These are phyloP conservation scores for Cynopterus brachyotis DNA, from an alignment of 2,113 vertebrate genomes.

Conservation along the genomic window DNA sequence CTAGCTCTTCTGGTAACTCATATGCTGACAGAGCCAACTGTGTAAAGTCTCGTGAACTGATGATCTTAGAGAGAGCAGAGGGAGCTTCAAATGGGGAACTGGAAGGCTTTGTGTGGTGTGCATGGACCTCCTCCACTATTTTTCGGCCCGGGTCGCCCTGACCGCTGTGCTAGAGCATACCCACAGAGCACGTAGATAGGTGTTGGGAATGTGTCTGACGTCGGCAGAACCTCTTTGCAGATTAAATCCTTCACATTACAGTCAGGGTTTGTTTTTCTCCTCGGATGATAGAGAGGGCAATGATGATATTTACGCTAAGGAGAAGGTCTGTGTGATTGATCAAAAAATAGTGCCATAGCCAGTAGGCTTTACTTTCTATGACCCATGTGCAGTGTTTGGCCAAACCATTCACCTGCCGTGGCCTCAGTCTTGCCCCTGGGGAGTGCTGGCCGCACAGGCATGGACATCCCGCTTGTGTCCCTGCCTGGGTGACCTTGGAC, in stretches of 20 bases:
- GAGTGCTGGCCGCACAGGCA: background rate
- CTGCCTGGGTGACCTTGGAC: background rate
- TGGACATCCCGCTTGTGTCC: background rate
- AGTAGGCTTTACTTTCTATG: background rate
- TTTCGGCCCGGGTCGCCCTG: background rate
- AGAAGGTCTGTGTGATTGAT: background rate
- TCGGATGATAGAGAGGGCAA: background rate
- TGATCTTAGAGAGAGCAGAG: background rate
- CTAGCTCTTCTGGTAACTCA: background rate
- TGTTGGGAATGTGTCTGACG: background rate
- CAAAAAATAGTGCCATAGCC: background rate
- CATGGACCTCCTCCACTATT: background rate
- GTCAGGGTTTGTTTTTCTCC: background rate
- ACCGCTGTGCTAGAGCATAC: background rate
- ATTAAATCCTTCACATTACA: background rate
- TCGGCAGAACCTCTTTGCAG: background rate
- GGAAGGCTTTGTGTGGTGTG: background rate
- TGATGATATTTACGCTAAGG: background rate
- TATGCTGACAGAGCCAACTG: too few relatives aligned
- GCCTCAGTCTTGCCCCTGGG: background rate
- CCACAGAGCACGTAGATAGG: background rate
- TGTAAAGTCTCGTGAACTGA: background rate
- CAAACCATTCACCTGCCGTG: accelerated
- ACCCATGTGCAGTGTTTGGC: background rate
- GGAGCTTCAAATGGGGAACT: background rate